phyloP scores from a whole-genome alignment of 2,888 invertebrate genomes.

The Lobophora halterata region DNA sequence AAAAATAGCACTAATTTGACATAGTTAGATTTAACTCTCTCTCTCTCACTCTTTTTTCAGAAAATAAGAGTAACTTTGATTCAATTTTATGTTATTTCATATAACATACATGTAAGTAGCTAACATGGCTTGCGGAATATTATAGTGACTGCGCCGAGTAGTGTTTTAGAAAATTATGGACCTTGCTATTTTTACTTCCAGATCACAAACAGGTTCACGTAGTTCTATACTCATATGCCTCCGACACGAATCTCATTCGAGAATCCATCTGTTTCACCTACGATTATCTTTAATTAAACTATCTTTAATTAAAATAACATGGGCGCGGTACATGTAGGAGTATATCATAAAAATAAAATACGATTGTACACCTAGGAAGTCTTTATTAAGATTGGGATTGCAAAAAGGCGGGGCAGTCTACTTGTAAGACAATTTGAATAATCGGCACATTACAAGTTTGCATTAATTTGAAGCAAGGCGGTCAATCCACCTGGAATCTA shows the following conservation, averaged over 20 bases:
- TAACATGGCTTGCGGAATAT: too few species aligned
- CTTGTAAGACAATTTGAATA: conserved; percentile 74
- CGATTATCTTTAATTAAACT: conserved; percentile 73
- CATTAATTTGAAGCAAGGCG: conserved; percentile 48
- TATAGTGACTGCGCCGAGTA: neutral
- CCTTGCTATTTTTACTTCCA: conserved; percentile 2
- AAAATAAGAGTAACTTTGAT: too few species aligned
- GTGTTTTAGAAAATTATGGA: neutral
- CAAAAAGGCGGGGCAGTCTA: conserved; percentile 68
- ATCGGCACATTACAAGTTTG: conserved; percentile 63
- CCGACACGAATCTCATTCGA: conserved; percentile 48
- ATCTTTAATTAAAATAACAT: conserved; percentile 71
- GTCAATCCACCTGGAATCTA: too few species aligned
- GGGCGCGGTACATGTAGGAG: conserved; percentile 38
- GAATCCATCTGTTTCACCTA: conserved; percentile 53
- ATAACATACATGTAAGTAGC: too few species aligned
- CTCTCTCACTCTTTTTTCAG: too few species aligned
- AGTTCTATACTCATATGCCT: conserved; percentile 25
- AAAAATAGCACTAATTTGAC: too few species aligned
- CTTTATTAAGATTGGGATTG: conserved; percentile 78
- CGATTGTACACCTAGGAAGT: conserved; percentile 71
- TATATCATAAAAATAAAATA: conserved; percentile 69
- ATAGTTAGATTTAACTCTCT: too few species aligned
- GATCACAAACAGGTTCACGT: conserved; percentile 24
- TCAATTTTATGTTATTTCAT: too few species aligned